phyloP scores from a whole-genome alignment of 2,888 invertebrate genomes.

The Lepidochrysops patricia region DNA sequence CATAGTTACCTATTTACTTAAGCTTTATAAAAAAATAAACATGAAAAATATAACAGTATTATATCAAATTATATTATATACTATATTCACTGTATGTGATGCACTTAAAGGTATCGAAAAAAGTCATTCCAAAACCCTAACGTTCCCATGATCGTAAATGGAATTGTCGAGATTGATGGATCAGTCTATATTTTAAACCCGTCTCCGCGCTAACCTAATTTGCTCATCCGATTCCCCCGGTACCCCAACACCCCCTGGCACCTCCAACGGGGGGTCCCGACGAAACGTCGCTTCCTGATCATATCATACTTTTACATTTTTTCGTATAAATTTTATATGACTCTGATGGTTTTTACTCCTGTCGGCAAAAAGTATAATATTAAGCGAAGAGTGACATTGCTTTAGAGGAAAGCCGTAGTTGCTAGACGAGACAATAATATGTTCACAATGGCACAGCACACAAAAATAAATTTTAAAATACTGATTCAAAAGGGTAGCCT shows the following conservation, averaged over 20 bases:
- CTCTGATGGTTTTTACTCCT: neutral
- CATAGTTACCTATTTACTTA: too few relatives aligned
- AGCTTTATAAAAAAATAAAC: too few relatives aligned
- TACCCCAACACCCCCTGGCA: neutral
- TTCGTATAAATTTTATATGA: neutral
- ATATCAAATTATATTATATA: too few relatives aligned
- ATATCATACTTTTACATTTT: neutral
- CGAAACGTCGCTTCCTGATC: neutral
- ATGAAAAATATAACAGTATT: too few relatives aligned
- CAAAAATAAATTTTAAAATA: too few relatives aligned
- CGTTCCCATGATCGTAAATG: neutral
- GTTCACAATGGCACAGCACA: too few relatives aligned
- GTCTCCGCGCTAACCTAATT: conserved; percentile 41
- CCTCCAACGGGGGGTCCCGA: neutral
- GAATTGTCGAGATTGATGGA: conserved; percentile 18
- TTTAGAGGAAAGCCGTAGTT: too few relatives aligned
- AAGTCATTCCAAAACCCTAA: conserved; percentile 13
- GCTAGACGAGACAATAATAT: too few relatives aligned
- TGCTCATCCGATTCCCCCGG: conserved; percentile 54
- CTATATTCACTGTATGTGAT: too few relatives aligned
- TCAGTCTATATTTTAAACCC: conserved; percentile 31
- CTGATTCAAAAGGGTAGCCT: too few relatives aligned
- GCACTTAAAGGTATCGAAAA: conserved; percentile 1
- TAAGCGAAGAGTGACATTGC: too few relatives aligned
- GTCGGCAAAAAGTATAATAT: neutral